phyloP scores from a whole-genome alignment of 2,888 invertebrate genomes.

The Homarus gammarus region DNA sequence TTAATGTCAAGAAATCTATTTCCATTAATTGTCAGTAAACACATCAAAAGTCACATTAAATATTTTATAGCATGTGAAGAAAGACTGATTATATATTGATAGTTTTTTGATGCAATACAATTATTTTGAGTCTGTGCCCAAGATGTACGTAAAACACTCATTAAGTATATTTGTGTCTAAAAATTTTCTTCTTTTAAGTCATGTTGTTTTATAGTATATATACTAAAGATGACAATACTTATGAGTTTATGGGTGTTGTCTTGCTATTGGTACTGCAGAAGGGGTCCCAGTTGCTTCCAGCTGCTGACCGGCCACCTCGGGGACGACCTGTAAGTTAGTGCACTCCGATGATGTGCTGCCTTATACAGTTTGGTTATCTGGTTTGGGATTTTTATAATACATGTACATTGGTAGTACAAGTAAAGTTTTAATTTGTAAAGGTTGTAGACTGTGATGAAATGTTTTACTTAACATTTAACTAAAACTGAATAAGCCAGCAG shows the following conservation, averaged over 20 bases:
- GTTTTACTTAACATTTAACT: neutral
- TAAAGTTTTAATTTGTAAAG: neutral
- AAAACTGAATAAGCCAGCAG: constrained; percentile 1
- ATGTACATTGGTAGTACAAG: neutral
- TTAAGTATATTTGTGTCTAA: too few species aligned
- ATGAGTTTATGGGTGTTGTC: constrained; percentile 1
- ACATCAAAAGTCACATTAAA: too few species aligned
- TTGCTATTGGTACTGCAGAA: constrained; percentile 43
- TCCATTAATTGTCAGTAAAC: too few species aligned
- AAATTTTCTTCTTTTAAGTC: too few species aligned
- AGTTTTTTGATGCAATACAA: too few species aligned
- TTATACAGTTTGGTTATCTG: constrained; percentile 32
- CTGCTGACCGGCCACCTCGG: constrained; percentile 29
- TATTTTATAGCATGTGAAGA: too few species aligned
- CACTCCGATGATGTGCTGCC: neutral
- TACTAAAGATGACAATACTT: constrained; percentile 1
- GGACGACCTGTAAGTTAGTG: constrained; percentile 48
- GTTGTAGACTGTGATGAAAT: neutral
- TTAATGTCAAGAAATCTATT: too few species aligned
- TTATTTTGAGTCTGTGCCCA: too few species aligned
- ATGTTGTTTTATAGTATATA: neutral
- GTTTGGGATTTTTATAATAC: neutral
- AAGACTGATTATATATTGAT: too few species aligned
- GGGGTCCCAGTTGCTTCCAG: constrained; percentile 24
- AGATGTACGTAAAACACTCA: too few species aligned